phyloP scores from a whole-genome alignment of 2,113 vertebrate genomes.

The Astatoreochromis straeleni region DNA sequence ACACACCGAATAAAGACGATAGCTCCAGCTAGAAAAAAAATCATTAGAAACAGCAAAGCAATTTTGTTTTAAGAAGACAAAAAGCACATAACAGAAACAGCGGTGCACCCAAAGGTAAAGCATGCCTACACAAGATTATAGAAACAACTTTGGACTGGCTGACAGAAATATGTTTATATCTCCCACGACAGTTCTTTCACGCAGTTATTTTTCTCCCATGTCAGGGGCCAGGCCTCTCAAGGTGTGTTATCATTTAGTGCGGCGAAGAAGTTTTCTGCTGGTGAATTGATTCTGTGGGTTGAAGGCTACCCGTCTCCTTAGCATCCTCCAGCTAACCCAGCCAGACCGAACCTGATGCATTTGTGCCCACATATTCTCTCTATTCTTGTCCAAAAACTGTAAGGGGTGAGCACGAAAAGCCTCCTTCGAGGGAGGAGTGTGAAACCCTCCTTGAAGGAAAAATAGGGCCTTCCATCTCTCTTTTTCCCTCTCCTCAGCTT shows the following conservation, averaged over 20 bases:
- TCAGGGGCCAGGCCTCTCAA: conserved; percentile 60
- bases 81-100: conserved; percentile 11
- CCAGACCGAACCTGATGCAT: conserved; percentile 47
- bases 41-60: not conserved
- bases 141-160: conserved; percentile 44
- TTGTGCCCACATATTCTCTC: conserved; percentile 62
- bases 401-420: conserved; percentile 50
- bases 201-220: conserved; percentile 59
- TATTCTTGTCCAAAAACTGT: conserved; percentile 57
- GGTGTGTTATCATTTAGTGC: conserved; percentile 64
- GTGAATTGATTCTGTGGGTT: conserved; percentile 63
- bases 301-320: conserved; percentile 56
- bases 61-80: conserved; percentile 9
- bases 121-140: conserved; percentile 41
- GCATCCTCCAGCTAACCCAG: conserved; percentile 44
- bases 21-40: not conserved
- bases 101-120: conserved; percentile 19
- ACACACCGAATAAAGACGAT: not conserved
- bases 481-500: conserved; percentile 29
- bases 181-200: conserved; percentile 38
- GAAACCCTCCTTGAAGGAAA: conserved; percentile 63
- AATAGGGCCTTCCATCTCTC: conserved; percentile 44
- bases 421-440: conserved; percentile 53
- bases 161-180: conserved; percentile 55
- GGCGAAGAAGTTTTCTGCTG: conserved; percentile 38